Evolutionary conservation across 1,140 invertebrate species (phyloP).

Genomic region (Telenomus remus): DNA sequence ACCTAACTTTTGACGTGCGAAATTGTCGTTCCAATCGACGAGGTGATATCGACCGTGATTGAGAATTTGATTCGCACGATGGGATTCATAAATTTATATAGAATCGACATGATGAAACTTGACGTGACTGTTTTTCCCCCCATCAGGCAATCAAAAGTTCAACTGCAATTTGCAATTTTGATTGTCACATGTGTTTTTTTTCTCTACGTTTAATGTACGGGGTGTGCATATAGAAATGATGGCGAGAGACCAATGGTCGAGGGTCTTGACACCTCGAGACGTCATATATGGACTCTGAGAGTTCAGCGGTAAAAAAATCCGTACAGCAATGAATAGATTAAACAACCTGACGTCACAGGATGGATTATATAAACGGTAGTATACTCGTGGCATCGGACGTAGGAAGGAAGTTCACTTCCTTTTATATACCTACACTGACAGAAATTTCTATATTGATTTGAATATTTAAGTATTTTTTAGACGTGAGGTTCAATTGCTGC

Average conservation of each 20-base stretch:
- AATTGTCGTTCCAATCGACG: slow-evolving; percentile 38
- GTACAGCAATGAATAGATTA: slow-evolving; percentile 61
- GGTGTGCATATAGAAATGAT: slow-evolving; percentile 18
- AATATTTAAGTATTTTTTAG: slow-evolving; percentile 17
- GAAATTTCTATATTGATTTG: slow-evolving; percentile 33
- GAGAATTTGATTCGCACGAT: slow-evolving; percentile 29
- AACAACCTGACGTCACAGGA: slow-evolving; percentile 64
- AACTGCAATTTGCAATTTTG: no score
- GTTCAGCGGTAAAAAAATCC: slow-evolving; percentile 28
- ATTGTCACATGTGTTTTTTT: no score
- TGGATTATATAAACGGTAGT: slow-evolving; percentile 65
- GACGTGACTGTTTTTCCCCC: no score
- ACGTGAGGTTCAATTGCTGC: neutral
- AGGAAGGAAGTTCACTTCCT: slow-evolving; percentile 67
- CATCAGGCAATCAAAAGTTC: no score
- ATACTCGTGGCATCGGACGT: slow-evolving; percentile 55
- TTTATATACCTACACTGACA: slow-evolving; percentile 47
- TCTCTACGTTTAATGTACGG: no score
- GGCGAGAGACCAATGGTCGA: slow-evolving; percentile 24
- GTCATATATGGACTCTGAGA: slow-evolving; percentile 38
- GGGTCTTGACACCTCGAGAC: slow-evolving; percentile 41
- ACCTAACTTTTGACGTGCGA: slow-evolving; percentile 26
- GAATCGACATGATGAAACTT: neutral
- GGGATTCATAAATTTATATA: slow-evolving; percentile 10
- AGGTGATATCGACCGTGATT: slow-evolving; percentile 26